phyloP scores from a whole-genome alignment of 2,797 vertebrate genomes.

The Typhlichthys subterraneus region DNA sequence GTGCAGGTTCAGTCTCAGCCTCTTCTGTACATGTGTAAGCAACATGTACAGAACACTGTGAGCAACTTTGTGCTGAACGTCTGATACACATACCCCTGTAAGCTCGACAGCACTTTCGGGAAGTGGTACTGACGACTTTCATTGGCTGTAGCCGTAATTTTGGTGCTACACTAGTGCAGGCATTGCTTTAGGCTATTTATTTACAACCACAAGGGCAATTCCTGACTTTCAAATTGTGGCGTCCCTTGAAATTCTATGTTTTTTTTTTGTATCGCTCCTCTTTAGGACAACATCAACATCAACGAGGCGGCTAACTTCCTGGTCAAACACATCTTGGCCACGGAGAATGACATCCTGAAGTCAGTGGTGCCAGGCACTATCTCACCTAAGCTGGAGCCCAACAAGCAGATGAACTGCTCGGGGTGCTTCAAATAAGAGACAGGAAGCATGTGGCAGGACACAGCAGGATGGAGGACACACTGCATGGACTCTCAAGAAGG shows the following conservation, averaged over 20 bases:
- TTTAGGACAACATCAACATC: constrained; percentile 94
- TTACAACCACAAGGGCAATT: too few relatives aligned
- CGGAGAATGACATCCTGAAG: constrained; percentile 87
- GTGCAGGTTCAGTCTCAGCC: neutral
- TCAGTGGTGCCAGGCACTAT: constrained; percentile 84
- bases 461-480: constrained; percentile 1
- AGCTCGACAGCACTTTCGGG: too few relatives aligned
- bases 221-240: too few relatives aligned
- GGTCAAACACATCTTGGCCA: constrained; percentile 96
- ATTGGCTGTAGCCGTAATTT: too few relatives aligned
- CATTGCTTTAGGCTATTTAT: too few relatives aligned
- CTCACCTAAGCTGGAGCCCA: constrained; percentile 83
- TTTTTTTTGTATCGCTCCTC: constrained; percentile 9
- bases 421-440: constrained; percentile 84
- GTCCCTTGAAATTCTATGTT: too few relatives aligned
- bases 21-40: too few relatives aligned
- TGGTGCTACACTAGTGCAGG: too few relatives aligned
- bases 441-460: neutral
- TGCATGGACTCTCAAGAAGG: neutral
- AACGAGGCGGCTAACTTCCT: constrained; percentile 91
- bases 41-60: too few relatives aligned
- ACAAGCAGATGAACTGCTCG: constrained; percentile 82
- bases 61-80: too few relatives aligned
- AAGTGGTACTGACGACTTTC: too few relatives aligned
- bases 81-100: too few relatives aligned